Percentiles rank a stretch among this genome's conserved stretches.
phyloP scores from a whole-genome alignment of 2,113 vertebrate genomes.

The Talpa occidentalis region DNA sequence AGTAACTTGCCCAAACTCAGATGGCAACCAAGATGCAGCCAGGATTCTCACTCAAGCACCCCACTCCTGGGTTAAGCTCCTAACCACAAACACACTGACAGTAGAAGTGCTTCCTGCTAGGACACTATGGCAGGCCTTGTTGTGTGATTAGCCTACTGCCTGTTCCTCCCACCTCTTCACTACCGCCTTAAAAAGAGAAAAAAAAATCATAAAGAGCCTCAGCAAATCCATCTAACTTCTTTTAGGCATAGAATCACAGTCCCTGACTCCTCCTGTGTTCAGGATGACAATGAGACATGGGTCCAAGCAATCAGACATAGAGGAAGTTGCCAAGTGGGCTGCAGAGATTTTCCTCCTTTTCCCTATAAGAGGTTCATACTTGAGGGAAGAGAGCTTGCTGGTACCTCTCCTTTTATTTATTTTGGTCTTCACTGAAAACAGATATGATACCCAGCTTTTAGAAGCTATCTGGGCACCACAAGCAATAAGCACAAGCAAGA shows the following conservation, averaged over 20 bases:
- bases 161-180: not conserved
- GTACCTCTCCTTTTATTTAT: not conserved
- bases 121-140: not conserved
- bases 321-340: not conserved
- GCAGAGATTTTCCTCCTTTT: not conserved
- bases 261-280: constrained; percentile 35
- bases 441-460: too few relatives aligned
- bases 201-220: not conserved
- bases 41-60: not conserved
- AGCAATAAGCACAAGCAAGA: not conserved
- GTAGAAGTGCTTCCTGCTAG: not conserved
- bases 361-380: not conserved
- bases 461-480: not conserved
- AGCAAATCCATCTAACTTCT: not conserved
- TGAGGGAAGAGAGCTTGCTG: not conserved
- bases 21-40: not conserved
- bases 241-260: not conserved
- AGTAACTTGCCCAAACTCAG: not conserved
- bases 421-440: not conserved
- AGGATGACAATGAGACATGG: not conserved
- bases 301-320: not conserved
- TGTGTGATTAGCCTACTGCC: not conserved
- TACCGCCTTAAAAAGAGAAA: not conserved
- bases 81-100: not conserved
- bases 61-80: not conserved